phyloP scores from a whole-genome alignment of 2,888 invertebrate species.

The Deroplatys truncata region DNA sequence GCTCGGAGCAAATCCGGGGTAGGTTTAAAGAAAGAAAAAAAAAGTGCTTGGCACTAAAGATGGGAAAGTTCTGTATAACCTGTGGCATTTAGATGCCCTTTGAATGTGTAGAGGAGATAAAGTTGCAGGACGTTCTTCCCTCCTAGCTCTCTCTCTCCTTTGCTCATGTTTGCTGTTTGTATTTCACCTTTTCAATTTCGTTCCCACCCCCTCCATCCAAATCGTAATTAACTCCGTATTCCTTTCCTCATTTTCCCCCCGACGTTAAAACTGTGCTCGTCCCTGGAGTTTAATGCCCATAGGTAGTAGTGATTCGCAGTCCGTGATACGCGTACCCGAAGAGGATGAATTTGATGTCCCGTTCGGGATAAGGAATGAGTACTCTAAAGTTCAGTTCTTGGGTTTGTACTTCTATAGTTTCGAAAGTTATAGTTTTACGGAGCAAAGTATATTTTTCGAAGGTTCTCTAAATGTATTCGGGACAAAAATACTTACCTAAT shows the following conservation, averaged over 20 bases:
- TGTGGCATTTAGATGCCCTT: conserved; percentile 24
- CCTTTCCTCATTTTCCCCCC: conserved; percentile 28
- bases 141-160: conserved; percentile 21
- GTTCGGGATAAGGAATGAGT: too few relatives aligned
- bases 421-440: too few relatives aligned
- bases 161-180: conserved; percentile 18
- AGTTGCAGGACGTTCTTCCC: conserved; percentile 19
- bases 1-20: neutral
- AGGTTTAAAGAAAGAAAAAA: neutral
- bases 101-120: neutral
- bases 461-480: too few relatives aligned
- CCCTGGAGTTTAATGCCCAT: neutral
- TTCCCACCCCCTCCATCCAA: conserved; percentile 32
- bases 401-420: too few relatives aligned
- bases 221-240: conserved; percentile 32
- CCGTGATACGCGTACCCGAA: neutral
- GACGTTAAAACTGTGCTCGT: neutral
- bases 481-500: too few relatives aligned
- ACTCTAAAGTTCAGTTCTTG: too few relatives aligned
- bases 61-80: neutral
- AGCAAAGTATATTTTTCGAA: too few relatives aligned
- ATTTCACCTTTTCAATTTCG: conserved; percentile 25
- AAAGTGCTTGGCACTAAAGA: neutral
- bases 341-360: neutral
- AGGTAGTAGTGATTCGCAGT: neutral